Base-by-base conservation (phyloP, 1,140 invertebrate species). In the Steinernema khuongi region DNA sequence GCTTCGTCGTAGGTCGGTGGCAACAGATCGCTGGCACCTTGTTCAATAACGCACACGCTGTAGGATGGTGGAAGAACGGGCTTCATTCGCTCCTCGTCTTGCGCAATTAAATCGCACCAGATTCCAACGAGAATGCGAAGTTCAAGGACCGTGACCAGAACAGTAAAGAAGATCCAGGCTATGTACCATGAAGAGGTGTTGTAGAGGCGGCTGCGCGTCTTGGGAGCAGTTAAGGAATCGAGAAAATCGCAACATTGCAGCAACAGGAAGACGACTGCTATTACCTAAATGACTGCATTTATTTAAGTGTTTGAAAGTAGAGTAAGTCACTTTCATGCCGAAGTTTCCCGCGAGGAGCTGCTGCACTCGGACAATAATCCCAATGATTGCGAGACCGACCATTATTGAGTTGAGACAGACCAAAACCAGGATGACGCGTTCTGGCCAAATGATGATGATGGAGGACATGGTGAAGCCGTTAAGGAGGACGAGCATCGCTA, bases 391-490 rank as follows among this genome's bases (percentile, higher is more conserved):
- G 7, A 60, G 11, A 26, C 50, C 14, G 26, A 60, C 50, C 7
- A 60, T 14, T 22, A 60, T 60, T 22, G 50, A 60, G 50, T 60
- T 60, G 7, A 60, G 4, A 26, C 14, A 60, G 19, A 60, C 50
- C 50, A 60, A n/a, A 22, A 22, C 50, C 4, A 60, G 50, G 19
- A 60, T 60, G 50, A 60, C 14, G 7, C 50, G 7, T 60, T 60
- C 50, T 2, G 50, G 50, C 50, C 50, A 60, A 60, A 60, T 60
- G 50, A 60, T 60, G 50, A 60, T 60, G 14, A 60, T 7, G 14
- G 50, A 60, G 7, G 50, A 60, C 50, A 60, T 60, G 50, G 50
- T 60, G 22, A 60, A 60, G 50, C 50, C 50, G 50, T 60, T 60
- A 4, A 60, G 50, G 14, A 60, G 50, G 4, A 60, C 50, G 22